These are phyloP conservation scores for Oxyscelio sp. DNA, from an alignment of 2,888 invertebrate species.

Conservation along the genomic window DNA sequence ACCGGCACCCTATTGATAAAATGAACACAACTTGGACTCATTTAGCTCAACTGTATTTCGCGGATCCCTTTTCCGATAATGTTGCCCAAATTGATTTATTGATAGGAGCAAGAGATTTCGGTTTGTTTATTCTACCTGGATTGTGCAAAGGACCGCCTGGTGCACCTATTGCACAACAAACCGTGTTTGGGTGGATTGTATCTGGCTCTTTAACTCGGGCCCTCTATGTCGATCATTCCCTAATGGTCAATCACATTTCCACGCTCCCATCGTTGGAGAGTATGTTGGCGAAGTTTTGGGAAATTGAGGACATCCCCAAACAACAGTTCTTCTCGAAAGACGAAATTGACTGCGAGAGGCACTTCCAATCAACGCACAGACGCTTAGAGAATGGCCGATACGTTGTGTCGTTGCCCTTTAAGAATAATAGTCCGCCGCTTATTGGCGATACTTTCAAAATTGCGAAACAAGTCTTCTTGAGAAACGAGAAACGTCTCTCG, in stretches of 20 bases:
- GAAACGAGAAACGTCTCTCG: neutral
- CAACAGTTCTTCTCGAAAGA: neutral
- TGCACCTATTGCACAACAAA: constrained; percentile 40
- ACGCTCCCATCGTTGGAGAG: neutral
- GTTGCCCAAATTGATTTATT: constrained; percentile 19
- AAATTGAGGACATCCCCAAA: constrained; percentile 2
- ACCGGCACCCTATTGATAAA: neutral
- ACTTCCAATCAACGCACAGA: neutral
- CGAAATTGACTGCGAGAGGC: neutral
- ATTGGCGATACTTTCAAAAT: neutral
- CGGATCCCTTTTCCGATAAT: neutral
- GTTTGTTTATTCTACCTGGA: constrained; percentile 1
- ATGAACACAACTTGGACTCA: constrained; percentile 7
- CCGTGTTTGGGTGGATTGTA: constrained; percentile 26
- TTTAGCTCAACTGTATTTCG: neutral
- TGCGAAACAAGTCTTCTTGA: neutral
- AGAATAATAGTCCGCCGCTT: neutral
- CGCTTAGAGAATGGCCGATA: neutral
- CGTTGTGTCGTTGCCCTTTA: constrained; percentile 12
- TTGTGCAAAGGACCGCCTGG: constrained; percentile 6
- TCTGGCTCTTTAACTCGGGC: neutral
- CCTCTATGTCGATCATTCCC: neutral
- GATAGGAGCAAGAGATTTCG: constrained; percentile 11
- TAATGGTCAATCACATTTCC: neutral
- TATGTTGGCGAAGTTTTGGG: neutral